These are phyloP conservation scores for Monochamus saltuarius DNA, from an alignment of 1,140 invertebrate genomes.

Conservation along the genomic window DNA sequence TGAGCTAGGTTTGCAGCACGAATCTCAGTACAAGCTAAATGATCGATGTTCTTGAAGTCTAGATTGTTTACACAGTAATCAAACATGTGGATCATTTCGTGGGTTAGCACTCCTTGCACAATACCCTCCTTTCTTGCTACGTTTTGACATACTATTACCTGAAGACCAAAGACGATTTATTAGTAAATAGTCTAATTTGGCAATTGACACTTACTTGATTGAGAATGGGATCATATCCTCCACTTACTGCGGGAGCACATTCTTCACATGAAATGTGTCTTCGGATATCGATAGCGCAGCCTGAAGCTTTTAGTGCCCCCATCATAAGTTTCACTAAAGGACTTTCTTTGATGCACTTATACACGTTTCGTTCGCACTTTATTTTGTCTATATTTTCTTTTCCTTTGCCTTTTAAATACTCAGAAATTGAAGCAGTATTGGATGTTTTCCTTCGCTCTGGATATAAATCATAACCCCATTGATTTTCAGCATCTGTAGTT, in stretches of 20 bases:
- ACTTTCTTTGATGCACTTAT: slow-evolving; percentile 72
- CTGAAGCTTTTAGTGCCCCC: slow-evolving; percentile 78
- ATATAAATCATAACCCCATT: slow-evolving; percentile 81
- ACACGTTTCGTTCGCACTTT: slow-evolving; percentile 81
- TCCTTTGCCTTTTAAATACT: slow-evolving; percentile 64
- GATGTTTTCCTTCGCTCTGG: slow-evolving; percentile 72
- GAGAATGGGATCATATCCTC: slow-evolving; percentile 86
- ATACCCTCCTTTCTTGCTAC: slow-evolving; percentile 62
- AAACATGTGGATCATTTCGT: slow-evolving; percentile 97
- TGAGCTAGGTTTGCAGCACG: slow-evolving; percentile 88
- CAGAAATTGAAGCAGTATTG: slow-evolving; percentile 57
- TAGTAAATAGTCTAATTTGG: background rate
- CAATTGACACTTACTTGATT: slow-evolving; percentile 66
- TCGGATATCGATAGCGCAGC: slow-evolving; percentile 79
- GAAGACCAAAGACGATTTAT: slow-evolving; percentile 3
- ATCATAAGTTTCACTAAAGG: slow-evolving; percentile 84
- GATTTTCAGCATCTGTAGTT: slow-evolving; percentile 30
- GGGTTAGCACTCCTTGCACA: slow-evolving; percentile 78
- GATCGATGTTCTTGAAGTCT: slow-evolving; percentile 87
- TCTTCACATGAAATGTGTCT: slow-evolving; percentile 91
- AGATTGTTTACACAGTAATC: slow-evolving; percentile 88
- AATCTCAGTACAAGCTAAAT: slow-evolving; percentile 94
- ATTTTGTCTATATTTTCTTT: slow-evolving; percentile 67
- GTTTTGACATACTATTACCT: slow-evolving; percentile 88
- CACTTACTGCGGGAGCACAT: slow-evolving; percentile 78